Base-by-base conservation (phyloP, 1,140 invertebrate species). In the Drosophila ambigua region DNA sequence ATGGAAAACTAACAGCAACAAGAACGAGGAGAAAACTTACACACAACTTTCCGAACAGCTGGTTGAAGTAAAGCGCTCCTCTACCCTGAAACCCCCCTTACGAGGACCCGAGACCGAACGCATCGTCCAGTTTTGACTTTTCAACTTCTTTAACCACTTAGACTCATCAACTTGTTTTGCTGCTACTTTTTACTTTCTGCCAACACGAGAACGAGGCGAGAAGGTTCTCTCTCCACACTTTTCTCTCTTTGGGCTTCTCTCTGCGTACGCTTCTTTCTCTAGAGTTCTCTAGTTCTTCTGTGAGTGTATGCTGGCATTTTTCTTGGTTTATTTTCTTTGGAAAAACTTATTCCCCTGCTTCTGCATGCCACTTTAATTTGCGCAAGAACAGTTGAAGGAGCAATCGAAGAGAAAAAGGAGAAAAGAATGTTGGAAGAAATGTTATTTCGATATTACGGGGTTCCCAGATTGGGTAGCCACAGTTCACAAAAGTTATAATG, bases 121-220 rank as follows among this genome's bases (percentile, higher is more conserved):
- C 60, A 74, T 59, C 54, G 73, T 67, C 73, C 73, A 76, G 72
- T 76, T 76, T 76, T 76, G 72, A 76, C 72, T 76, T 76, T 76
- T 76, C 62, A 76, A 76, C 72, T 76, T 76, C 72, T 76, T 76
- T 76, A 76, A 76, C 73, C 72, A 76, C 73, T 76, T 76, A 76
- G 72, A 76, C 72, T 76, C 73, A 76, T 76, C 73, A 76, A 76
- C 73, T 76, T 76, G 72, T 68, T 76, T 76, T 68, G 63, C 73
- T 74, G 72, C 60, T 74, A 74, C 60, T 75, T 74, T 74, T 74
- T 57, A 43, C 28, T 57, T 28, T 57, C 51, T 43, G 26, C 51
- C 58, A 62, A 41, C 59, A 35, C 48, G 51, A 39, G 45, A 39
- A 13, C 35, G 35, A 13, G 35, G 11, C 35, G 11, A 13, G 11